phyloP scores from a whole-genome alignment of 2,888 invertebrate species.

The Eupsilia transversa region DNA sequence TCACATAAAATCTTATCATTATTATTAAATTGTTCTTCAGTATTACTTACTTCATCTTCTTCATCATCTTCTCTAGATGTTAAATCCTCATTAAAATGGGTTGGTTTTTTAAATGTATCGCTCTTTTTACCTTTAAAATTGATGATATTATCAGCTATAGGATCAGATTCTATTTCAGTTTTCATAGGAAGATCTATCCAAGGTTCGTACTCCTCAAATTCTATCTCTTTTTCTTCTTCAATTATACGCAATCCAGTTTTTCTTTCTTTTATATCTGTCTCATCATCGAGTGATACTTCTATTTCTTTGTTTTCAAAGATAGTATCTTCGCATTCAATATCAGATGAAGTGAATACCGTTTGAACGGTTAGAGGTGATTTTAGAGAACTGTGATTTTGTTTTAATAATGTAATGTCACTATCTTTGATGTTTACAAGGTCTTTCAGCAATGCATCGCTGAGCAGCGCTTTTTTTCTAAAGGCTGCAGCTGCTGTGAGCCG shows the following conservation, averaged over 20 bases:
- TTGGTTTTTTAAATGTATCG: slow-evolving; percentile 1
- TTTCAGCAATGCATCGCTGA: slow-evolving; percentile 32
- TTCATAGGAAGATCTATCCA: slow-evolving; percentile 18
- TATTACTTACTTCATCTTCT: not conserved
- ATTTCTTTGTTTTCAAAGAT: slow-evolving; percentile 2
- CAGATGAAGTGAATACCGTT: not conserved
- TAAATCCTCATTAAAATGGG: not conserved
- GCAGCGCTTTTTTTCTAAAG: slow-evolving; percentile 36
- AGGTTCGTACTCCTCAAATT: slow-evolving; percentile 16
- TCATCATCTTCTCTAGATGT: not conserved
- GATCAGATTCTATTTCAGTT: slow-evolving; percentile 13
- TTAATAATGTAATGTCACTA: not conserved
- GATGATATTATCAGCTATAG: slow-evolving; percentile 10
- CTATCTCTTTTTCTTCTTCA: not conserved
- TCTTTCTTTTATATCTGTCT: not conserved
- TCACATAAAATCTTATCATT: not conserved
- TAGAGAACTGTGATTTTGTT: not conserved
- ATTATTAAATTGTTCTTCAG: not conserved
- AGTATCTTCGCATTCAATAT: not conserved
- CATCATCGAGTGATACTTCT: not conserved
- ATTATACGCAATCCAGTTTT: not conserved
- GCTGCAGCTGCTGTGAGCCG: slow-evolving; percentile 31
- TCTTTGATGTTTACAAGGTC: slow-evolving; percentile 1
- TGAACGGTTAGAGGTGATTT: slow-evolving; percentile 9
- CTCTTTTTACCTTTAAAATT: not conserved